Evolutionary conservation across 2,888 invertebrate species (phyloP), one percentile per base, ranked within the genome.

Genomic region (Pandemis cinnamomeana): DNA sequence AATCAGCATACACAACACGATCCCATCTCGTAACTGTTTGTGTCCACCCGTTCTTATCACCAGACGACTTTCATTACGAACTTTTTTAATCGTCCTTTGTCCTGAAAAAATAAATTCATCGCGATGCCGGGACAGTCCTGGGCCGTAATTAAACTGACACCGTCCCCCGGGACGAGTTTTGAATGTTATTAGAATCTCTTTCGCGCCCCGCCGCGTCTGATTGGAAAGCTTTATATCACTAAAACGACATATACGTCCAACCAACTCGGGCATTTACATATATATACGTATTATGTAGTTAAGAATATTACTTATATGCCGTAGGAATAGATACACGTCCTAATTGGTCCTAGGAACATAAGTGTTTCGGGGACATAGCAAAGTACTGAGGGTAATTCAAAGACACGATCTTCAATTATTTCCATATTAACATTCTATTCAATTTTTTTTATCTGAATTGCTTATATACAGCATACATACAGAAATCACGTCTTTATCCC

Each of bases 141-240:
- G 76, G 79, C 85, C 84, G 92, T 94, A 93, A 94, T 94, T 93
- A 94, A 93, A 91, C 91, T 89, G 92, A 91, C 92, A 90, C 89
- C 87, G 87, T 85, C 87, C 91, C 91, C 83, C 83, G 89, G 90
- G 91, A 93, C 89, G 89, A 90, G 91, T 92, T 93, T 92, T 93
- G 92, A 92, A 93, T 93, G 91, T 92, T 93, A 93, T 94, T 93
- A 93, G 92, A 92, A 92, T 91, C 91, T 90, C 91, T 92, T 92
- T 90, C 91, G 89, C 90, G 82, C 86, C 89, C 86, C 89, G 89
- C 85, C 89, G 89, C 87, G 85, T 90, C 89, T 92, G 91, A 93
- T 93, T 92, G 91, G 89, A 89, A 91, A 89, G 84, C 86, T 85
- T 87, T 86, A 85, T 85, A 85, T 86, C 70, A 71, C 70, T 71